Percentiles rank a stretch among this genome's conserved stretches.
phyloP scores from a whole-genome alignment of 2,888 invertebrate species.

The Troides helena region DNA sequence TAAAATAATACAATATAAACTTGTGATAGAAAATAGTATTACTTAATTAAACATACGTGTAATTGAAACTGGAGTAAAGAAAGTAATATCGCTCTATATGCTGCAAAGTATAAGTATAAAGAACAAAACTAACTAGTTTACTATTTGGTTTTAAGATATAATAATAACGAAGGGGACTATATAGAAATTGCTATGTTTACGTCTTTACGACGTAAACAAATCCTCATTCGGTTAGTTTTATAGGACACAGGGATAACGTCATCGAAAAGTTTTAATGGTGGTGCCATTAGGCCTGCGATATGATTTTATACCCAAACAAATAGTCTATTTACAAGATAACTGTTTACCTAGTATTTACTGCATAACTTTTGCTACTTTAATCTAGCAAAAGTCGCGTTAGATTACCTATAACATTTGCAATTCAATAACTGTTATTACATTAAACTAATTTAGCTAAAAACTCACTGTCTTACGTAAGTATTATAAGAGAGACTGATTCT shows the following conservation, averaged over 20 bases:
- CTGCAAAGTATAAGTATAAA: no score
- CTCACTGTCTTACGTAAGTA: neutral
- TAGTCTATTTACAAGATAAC: neutral
- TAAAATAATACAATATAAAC: no score
- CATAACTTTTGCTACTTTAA: neutral
- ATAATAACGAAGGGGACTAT: neutral
- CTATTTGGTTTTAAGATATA: neutral
- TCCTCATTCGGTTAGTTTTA: constrained; percentile 1
- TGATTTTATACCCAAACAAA: neutral
- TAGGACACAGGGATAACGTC: neutral
- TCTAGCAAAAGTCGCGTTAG: neutral
- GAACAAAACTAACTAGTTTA: no score
- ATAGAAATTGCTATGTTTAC: neutral
- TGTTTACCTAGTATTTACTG: neutral
- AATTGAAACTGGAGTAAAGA: no score
- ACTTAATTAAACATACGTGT: no score
- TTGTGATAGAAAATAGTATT: no score
- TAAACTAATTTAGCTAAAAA: neutral
- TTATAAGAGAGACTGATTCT: no score
- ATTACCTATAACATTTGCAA: neutral
- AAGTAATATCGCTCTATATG: no score
- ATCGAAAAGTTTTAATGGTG: neutral
- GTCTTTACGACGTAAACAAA: constrained; percentile 1
- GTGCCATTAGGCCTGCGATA: neutral
- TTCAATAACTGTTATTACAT: neutral